Evolutionary conservation across 2,113 vertebrate genomes (phyloP), one percentile per base, ranked within the genome.

Genomic region (Egretta garzetta): DNA sequence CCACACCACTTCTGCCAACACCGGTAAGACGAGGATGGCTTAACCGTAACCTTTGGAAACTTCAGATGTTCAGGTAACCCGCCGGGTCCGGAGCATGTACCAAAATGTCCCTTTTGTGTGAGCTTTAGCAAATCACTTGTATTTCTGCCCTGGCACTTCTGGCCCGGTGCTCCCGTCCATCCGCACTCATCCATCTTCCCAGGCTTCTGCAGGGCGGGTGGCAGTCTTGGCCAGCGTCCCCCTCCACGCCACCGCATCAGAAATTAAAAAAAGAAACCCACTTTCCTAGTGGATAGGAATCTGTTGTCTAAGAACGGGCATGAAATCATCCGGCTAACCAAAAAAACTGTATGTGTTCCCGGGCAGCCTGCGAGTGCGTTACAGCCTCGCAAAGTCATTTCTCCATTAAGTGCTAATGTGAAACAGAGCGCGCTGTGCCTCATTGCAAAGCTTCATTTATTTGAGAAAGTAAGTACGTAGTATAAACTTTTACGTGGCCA

Each of bases 261-360:
- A 52, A 68, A 90, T 23, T 3, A 18, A 43, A 30, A 68, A 35
- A 19, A 43, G 15, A 43, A 27, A 4, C 6, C 6, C 49, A 35
- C 8, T 8, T 56, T 33, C 62, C 41, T 9, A 16, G n/a, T 10
- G 33, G 41, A 39, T 4, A 70, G 80, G 50, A 88, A 70, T 41
- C n/a, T 43, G 32, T 27, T 55, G 67, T 33, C 71, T 58, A 19
- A 30, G 45, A 82, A 83, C 7, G 58, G 58, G 50, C 32, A 33
- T 0, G 7, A 91, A 86, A 67, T 37, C n/a, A 24, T 17, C 32
- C 49, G 9, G 52, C 5, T 67, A 77, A 74, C 33, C 28, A 64
- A 63, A 60, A 60, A 35, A 18, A 17, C 49, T 0, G 3, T 12
- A 13, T 1, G 2, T 45, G n/a, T 28, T 60, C 22, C 63, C 0